phyloP scores from a whole-genome alignment of 2,797 vertebrate genomes.

The Sciurus carolinensis region DNA sequence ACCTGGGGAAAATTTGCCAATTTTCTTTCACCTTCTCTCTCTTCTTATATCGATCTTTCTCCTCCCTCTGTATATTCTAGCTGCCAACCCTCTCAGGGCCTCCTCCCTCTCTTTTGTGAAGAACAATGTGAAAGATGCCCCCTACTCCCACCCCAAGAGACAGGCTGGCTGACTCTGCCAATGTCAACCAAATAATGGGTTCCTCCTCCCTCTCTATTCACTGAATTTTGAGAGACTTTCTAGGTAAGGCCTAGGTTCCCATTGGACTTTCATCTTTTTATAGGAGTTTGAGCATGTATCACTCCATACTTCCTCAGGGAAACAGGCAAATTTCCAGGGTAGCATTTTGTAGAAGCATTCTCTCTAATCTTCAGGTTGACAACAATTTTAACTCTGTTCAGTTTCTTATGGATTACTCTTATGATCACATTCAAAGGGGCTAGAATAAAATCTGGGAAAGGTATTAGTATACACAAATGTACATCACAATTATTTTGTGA shows the following conservation, averaged over 20 bases:
- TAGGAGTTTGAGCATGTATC: neutral
- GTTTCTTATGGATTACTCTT: neutral
- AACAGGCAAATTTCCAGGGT: neutral
- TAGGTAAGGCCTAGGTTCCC: neutral
- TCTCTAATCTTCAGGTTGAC: neutral
- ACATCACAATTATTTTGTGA: neutral
- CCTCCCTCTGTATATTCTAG: neutral
- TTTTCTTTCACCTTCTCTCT: neutral
- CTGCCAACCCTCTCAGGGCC: neutral
- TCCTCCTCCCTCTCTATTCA: neutral
- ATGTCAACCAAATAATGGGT: neutral
- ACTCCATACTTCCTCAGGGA: neutral
- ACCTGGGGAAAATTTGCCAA: neutral
- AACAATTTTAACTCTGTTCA: neutral
- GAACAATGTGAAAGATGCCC: neutral
- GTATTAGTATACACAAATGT: neutral
- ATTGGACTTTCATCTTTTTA: neutral
- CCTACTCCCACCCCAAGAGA: neutral
- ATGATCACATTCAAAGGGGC: neutral
- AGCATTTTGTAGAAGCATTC: neutral
- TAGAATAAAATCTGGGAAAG: neutral
- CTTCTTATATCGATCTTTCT: neutral
- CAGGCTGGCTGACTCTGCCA: fast-evolving
- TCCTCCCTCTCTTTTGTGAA: neutral
- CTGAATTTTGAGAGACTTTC: neutral